Base-by-base conservation (phyloP, 2,797 vertebrate species). In the Sebastes vulpes region DNA sequence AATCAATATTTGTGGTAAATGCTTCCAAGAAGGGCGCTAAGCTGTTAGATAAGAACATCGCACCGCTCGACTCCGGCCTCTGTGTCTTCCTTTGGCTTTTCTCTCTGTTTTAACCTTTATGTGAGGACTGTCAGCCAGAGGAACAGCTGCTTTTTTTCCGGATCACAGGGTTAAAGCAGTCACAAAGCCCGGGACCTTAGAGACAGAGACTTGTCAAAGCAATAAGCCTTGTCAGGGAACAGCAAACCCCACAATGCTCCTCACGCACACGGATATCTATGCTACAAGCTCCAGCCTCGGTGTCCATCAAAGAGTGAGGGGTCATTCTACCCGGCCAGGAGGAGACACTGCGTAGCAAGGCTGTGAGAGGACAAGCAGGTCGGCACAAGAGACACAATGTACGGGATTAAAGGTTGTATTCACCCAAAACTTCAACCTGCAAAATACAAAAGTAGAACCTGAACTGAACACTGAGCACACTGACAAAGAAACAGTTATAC, bases 1-100 rank as follows among this genome's bases (percentile, higher is more conserved):
- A 89, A 95, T 94, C 92, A 72, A 94, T 91, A 91, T 78, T 59
- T 82, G 80, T 65, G 77, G 89, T 88, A 91, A 92, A 89, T 46
- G 80, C 84, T 83, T 89, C 85, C 85, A 85, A 85, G 68, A 81
- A 58, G 58, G 23, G 52, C 28, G 57, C 75, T 71, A 65, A 77
- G 83, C 72, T 84, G 82, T 86, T 72, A 91, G 91, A 90, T 82
- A 81, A 88, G 80, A 73, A 92, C 82, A 84, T 90, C 72, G 80
- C 65, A 79, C 77, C 67, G 56, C 75, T 79, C 70, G 8, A 18
- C 65, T 67, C 52, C 35, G 6, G n/a, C 23, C 61, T 48, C 61
- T 60, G 48, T 35, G 25, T 74, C 72, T 75, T 31, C 64, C 68
- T 57, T 42, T 70, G 42, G 16, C 20, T 57, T 65, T 11, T 46